Evolutionary conservation across 2,113 vertebrate species (phyloP).

Genomic region (Sialia sialis): DNA sequence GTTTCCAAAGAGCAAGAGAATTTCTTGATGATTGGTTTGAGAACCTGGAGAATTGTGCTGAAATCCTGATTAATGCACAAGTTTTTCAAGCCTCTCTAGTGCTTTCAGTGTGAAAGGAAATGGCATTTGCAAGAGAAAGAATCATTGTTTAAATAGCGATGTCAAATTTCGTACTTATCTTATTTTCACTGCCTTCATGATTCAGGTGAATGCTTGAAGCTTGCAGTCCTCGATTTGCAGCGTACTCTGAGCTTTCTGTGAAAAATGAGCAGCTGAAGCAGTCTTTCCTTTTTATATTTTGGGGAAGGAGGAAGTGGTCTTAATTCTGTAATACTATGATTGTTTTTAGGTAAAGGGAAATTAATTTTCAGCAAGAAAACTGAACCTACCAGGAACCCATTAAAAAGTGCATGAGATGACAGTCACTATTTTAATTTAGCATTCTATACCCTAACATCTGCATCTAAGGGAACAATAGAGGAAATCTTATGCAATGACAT

Average conservation of each 20-base stretch:
- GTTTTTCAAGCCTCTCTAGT: slow-evolving; percentile 10
- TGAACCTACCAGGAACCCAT: background rate
- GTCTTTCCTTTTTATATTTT: background rate
- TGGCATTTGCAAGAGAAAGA: slow-evolving; percentile 35
- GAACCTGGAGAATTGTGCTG: slow-evolving; percentile 12
- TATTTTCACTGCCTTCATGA: slow-evolving; percentile 16
- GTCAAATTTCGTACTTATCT: slow-evolving; percentile 46
- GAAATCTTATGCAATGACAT: slow-evolving; percentile 36
- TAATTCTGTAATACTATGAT: background rate
- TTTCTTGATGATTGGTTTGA: slow-evolving; percentile 21
- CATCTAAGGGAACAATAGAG: slow-evolving; percentile 40
- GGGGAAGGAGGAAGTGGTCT: background rate
- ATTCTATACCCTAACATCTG: slow-evolving; percentile 35
- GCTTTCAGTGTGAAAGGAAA: slow-evolving; percentile 41
- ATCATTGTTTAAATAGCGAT: slow-evolving; percentile 55
- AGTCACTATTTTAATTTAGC: slow-evolving; percentile 39
- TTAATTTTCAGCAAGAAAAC: slow-evolving; percentile 30
- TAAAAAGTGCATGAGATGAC: background rate
- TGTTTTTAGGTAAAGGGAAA: slow-evolving; percentile 26
- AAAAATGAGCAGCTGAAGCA: background rate
- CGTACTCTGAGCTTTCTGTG: background rate
- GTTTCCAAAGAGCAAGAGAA: background rate
- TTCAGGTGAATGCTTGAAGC: slow-evolving; percentile 15
- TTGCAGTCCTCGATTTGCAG: background rate
- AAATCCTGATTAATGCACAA: slow-evolving; percentile 28